Evolutionary conservation across 2,797 vertebrate species (phyloP), one percentile per base, ranked within the genome.

Genomic region (Micropoecilia bifurca): DNA sequence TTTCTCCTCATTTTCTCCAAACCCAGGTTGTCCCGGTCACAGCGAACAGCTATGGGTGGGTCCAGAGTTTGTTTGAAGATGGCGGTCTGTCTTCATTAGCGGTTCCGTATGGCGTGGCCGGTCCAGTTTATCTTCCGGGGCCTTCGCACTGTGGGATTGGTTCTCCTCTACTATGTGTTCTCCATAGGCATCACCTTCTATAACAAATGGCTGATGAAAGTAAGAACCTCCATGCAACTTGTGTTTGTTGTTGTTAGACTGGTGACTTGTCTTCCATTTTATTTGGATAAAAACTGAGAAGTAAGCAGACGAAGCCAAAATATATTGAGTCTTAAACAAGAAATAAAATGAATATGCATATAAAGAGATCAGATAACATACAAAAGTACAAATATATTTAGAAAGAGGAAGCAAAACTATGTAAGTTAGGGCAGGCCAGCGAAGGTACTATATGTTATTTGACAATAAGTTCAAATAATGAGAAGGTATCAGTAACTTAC

Each of bases 171-270:
- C 84, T 98, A 97, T 86, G 90, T 93, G 84, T 98, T 98, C 95
- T 99, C 98, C 39, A 98, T 98, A 28, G 97, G 98, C 78, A 98
- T 98, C 95, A 98, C 98, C 39, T 98, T 98, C 95, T 99, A 99
- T 91, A 99, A 97, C 96, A 98, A 99, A 90, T 98, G 98, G 98
- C 95, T 99, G 10, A 97, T 97, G 86, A 97, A 96, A 96, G 97
- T 97, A 89, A 81, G 84, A 66, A 39, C 61, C 16, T 63, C 33
- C n/a, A 59, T 66, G 1, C 61, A 39, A 39, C 33, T 7, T 61
- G 28, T 61, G 28, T 20, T 63, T 33, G 59, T 53, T 18, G 45
- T 68, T 66, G 12, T 6, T 22, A 7, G 4, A 46, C 30, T 59
- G 14, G 2, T 45, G 18, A 36, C 50, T 13, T 46, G 7, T 47